Percentiles rank a stretch among this genome's conserved stretches.
These are phyloP conservation scores for Oncorhynchus tshawytscha DNA, from an alignment of 2,113 vertebrate genomes.

Conservation along the genomic window DNA sequence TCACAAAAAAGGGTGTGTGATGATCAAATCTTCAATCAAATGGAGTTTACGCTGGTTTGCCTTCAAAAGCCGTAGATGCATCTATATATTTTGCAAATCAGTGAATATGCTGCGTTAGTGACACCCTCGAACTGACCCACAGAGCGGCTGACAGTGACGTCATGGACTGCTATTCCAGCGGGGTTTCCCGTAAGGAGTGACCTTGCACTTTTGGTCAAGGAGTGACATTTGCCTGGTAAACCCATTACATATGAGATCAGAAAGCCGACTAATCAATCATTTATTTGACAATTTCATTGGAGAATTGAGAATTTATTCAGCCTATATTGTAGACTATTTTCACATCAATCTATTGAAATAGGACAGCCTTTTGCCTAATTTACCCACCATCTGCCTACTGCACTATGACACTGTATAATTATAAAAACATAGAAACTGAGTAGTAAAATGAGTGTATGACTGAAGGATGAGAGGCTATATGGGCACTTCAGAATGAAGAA, in stretches of 20 bases:
- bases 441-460: background rate
- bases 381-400: background rate
- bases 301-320: too few relatives aligned
- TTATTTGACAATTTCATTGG: background rate
- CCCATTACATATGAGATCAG: background rate
- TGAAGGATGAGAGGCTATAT: too few relatives aligned
- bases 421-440: background rate
- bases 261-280: background rate
- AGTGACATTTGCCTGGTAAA: background rate
- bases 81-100: slow-evolving; percentile 12
- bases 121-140: background rate
- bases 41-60: background rate
- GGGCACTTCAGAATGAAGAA: too few relatives aligned
- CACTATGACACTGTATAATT: background rate
- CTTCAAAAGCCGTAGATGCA: background rate
- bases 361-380: background rate
- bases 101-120: background rate
- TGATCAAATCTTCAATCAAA: background rate
- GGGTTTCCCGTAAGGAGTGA: slow-evolving; percentile 56
- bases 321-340: background rate
- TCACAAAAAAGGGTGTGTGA: background rate
- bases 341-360: background rate
- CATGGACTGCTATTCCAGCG: background rate
- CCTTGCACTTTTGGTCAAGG: slow-evolving; percentile 23
- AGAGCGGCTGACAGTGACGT: slow-evolving; percentile 37